Conservation (phyloP, 2,797 vertebrate species). For the Coranthus polyacanthus region DNA sequence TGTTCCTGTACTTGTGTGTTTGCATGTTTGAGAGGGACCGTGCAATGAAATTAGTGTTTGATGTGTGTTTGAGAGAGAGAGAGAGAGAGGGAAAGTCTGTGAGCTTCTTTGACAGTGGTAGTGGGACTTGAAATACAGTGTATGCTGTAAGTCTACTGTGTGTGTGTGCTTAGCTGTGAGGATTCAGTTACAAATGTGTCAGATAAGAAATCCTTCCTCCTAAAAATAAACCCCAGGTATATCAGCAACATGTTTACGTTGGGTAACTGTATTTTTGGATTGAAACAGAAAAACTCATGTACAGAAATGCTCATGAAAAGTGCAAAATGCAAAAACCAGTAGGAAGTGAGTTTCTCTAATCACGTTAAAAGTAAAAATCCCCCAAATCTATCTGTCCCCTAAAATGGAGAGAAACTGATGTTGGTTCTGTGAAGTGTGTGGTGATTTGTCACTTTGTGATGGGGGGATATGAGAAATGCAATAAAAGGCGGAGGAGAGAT, state of each 20-base stretch:
- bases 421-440: constrained; percentile 81
- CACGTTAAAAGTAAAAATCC: constrained; percentile 78
- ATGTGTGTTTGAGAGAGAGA: constrained; percentile 45
- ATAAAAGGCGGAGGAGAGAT: constrained; percentile 87
- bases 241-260: constrained; percentile 33
- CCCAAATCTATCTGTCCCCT: constrained; percentile 73
- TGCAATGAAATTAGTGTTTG: constrained; percentile 62
- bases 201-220: constrained; percentile 30
- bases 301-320: constrained; percentile 57
- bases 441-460: constrained; percentile 89
- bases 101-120: constrained; percentile 34
- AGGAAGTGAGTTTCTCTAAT: constrained; percentile 77
- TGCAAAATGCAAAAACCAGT: constrained; percentile 57
- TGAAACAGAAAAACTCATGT: constrained; percentile 28
- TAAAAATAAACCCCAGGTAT: constrained; percentile 40
- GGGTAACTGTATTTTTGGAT: constrained; percentile 32
- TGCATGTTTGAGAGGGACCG: constrained; percentile 55
- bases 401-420: constrained; percentile 79
- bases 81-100: constrained; percentile 40
- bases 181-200: constrained; percentile 41
- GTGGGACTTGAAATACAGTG: constrained; percentile 40
- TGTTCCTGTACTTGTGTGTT: constrained; percentile 59
- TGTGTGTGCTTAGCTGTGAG: constrained; percentile 11
- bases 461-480: constrained; percentile 87
- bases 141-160: constrained; percentile 12